Evolutionary conservation across 1,140 invertebrate genomes (phyloP), one percentile per base, ranked within the genome.

Genomic region (Heliconius eleuchia): DNA sequence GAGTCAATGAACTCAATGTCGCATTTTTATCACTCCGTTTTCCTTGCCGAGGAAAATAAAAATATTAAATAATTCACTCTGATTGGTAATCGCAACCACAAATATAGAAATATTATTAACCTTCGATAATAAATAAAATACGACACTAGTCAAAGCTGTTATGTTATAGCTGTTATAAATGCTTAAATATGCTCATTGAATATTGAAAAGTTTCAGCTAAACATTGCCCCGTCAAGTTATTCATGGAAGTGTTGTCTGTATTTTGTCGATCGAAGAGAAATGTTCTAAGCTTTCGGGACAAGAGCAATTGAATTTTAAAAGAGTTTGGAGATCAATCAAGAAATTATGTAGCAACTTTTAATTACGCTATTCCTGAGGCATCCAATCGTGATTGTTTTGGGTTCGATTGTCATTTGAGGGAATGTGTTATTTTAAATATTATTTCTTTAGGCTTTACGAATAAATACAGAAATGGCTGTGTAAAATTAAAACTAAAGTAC

Each of bases 191-290:
- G 8, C 52, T 75, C 34, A 50, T 23, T 75, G 55, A 37, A 39
- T 75, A 75, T 75, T 75, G 55, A 75, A 75, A 75, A 75, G 74
- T 60, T 75, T 75, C 19, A 18, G 23, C 16, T 27, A 70, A 76
- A 76, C 74, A 70, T 76, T 70, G 30, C 74, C 34, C n/a, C 37
- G 30, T 66, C 37, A 50, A n/a, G n/a, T 75, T 60, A 57, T 75
- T 42, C 9, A 39, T 60, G 34, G 23, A 39, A 66, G n/a, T 73
- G 42, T 27, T 30, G 34, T 75, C 27, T 74, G 34, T 74, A 39
- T 60, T 60, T 13, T 75, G 57, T 42, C 34, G 23, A 75, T 75
- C 60, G 55, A 6, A 60, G 74, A 34, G 37, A 66, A 39, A 39
- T 71, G 70, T 19, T 71, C 18, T 16, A 71, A 23, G 42, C 30